A percentile compares a stretch with the other conserved stretches of the same genome.
These are phyloP conservation scores for Lagopus leucura DNA, from an alignment of 2,113 vertebrate genomes.

Conservation along the genomic window DNA sequence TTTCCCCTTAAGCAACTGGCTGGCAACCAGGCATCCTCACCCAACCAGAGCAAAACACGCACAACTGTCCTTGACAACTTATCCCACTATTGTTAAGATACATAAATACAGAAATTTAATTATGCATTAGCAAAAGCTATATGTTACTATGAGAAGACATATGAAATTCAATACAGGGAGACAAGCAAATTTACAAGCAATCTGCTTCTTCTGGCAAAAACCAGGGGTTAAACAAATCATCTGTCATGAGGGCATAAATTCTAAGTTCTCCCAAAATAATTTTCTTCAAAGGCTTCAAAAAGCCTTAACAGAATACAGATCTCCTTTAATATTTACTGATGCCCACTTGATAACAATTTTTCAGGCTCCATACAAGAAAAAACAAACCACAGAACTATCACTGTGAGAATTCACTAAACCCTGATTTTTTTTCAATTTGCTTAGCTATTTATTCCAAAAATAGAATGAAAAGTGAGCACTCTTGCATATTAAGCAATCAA, in stretches of 20 bases:
- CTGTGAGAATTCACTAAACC: neutral
- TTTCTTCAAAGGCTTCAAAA: neutral
- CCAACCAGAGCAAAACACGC: fast-evolving
- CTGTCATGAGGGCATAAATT: neutral
- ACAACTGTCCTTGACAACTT: neutral
- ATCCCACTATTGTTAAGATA: neutral
- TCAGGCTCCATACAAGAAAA: neutral
- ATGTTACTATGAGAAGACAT: neutral
- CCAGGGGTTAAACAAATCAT: neutral
- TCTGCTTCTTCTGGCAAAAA: neutral
- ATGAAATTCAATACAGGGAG: neutral
- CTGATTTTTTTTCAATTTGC: neutral
- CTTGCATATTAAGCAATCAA: neutral
- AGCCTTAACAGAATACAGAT: neutral
- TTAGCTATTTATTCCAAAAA: neutral
- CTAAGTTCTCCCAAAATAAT: neutral
- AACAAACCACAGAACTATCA: neutral
- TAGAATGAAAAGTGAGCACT: neutral
- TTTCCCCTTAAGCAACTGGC: neutral
- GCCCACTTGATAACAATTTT: neutral
- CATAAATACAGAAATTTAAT: neutral
- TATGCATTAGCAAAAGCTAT: neutral
- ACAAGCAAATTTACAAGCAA: neutral
- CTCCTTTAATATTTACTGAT: neutral
- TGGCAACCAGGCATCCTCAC: neutral